These are phyloP conservation scores for Colletes gigas DNA, from an alignment of 1,140 invertebrate species.

Conservation along the genomic window DNA sequence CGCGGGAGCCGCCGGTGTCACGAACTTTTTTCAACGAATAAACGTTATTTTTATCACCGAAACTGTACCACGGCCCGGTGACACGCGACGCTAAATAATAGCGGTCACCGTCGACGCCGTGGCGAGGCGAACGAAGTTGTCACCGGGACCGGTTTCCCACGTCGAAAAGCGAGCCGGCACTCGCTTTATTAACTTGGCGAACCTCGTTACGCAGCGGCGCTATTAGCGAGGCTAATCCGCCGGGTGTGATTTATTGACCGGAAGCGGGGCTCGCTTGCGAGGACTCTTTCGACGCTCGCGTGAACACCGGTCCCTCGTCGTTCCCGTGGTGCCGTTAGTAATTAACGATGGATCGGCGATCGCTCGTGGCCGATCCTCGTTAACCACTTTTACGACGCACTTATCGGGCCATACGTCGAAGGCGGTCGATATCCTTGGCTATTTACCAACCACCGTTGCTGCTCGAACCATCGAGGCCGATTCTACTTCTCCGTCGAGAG, in stretches of 20 bases:
- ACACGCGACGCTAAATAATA: constrained; percentile 39
- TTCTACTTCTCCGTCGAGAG: constrained; percentile 1
- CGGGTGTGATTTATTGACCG: constrained; percentile 45
- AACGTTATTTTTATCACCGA: constrained; percentile 36
- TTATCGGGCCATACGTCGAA: constrained; percentile 50
- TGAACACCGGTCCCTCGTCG: constrained; percentile 6
- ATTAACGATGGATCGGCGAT: constrained; percentile 59
- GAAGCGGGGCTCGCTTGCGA: constrained; percentile 31
- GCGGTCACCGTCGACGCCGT: not conserved
- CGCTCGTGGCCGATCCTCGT: constrained; percentile 63
- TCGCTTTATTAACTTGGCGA: constrained; percentile 29
- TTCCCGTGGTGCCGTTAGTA: constrained; percentile 40
- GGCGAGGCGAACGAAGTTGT: constrained; percentile 25
- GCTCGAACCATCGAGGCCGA: constrained; percentile 59
- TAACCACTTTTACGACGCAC: constrained; percentile 64
- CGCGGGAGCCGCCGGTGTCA: constrained; percentile 7
- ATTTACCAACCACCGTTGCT: constrained; percentile 60
- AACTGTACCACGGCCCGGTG: constrained; percentile 16
- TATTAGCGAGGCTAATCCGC: constrained; percentile 28
- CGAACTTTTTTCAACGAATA: constrained; percentile 8
- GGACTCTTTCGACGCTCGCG: constrained; percentile 27
- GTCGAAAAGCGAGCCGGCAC: not conserved
- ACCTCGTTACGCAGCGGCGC: constrained; percentile 14
- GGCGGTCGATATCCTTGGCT: constrained; percentile 63
- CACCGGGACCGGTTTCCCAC: constrained; percentile 11